phyloP scores from a whole-genome alignment of 1,140 invertebrate species.

The Drosophila carrolli region DNA sequence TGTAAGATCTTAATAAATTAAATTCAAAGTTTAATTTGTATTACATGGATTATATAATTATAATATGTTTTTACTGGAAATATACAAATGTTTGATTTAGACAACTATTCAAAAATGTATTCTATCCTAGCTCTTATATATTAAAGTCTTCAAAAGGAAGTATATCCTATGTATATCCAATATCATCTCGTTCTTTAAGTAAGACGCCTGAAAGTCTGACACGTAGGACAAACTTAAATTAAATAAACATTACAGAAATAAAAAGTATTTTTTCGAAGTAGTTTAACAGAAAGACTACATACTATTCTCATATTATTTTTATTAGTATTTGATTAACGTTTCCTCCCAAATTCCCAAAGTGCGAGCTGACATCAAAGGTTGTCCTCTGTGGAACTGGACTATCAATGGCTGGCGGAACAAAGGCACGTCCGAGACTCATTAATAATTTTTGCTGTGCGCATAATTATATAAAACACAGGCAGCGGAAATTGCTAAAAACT shows the following conservation, averaged over 20 bases:
- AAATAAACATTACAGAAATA: neutral
- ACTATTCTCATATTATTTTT: neutral
- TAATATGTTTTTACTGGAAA: too few species aligned
- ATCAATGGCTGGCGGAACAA: constrained; percentile 46
- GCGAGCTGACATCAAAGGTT: constrained; percentile 41
- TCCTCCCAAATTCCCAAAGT: neutral
- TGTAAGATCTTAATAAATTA: too few species aligned
- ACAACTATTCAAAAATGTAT: too few species aligned
- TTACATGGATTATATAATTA: too few species aligned
- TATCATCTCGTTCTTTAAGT: too few species aligned
- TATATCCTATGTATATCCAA: too few species aligned
- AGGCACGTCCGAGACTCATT: constrained; percentile 58
- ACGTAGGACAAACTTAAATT: neutral
- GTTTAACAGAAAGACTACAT: neutral
- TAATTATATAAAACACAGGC: constrained; percentile 69
- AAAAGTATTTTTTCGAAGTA: neutral
- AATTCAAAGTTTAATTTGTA: too few species aligned
- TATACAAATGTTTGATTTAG: too few species aligned
- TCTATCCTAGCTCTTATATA: too few species aligned
- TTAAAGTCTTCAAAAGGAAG: too few species aligned
- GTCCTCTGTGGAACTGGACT: constrained; percentile 9
- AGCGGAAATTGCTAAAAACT: constrained; percentile 68
- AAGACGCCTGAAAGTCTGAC: too few species aligned
- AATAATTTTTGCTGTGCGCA: constrained; percentile 60
- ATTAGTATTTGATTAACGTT: neutral